Conservation (phyloP, 2,113 vertebrate genomes). For the Calonectris borealis region DNA sequence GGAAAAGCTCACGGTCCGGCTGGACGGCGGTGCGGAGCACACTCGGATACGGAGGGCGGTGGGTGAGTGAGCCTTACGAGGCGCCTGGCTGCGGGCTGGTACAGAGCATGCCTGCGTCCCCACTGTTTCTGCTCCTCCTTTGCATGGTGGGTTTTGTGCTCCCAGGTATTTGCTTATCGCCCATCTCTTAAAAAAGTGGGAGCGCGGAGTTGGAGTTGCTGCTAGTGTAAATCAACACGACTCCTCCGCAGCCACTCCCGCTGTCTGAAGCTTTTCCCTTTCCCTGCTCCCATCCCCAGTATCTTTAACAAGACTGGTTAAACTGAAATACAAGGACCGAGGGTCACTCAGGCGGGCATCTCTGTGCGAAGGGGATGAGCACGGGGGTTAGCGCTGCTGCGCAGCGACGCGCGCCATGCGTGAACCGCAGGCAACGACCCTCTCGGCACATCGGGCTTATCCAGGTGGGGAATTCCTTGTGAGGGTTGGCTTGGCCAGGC, state of each 20-base stretch:
- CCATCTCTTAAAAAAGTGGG: not conserved
- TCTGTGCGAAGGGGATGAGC: fast-evolving
- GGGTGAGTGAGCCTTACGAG: slow-evolving; percentile 49
- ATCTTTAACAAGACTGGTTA: not conserved
- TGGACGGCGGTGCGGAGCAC: slow-evolving; percentile 51
- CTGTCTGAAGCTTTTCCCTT: not conserved
- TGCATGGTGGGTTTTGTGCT: not conserved
- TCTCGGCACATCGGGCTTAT: not conserved
- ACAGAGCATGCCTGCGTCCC: not conserved
- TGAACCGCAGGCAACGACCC: not conserved
- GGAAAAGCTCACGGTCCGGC: slow-evolving; percentile 69
- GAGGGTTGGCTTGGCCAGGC: not conserved
- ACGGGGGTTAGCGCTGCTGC: not conserved
- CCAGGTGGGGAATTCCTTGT: not conserved
- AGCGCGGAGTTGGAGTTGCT: not conserved
- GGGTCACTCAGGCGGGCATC: not conserved
- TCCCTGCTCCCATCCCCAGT: not conserved
- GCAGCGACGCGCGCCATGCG: not conserved
- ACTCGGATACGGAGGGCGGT: slow-evolving; percentile 62
- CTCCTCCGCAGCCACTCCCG: not conserved
- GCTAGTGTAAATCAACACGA: not conserved
- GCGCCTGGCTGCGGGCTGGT: not conserved
- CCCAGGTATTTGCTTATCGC: not conserved
- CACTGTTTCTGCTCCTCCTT: not conserved
- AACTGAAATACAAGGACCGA: not conserved